These are phyloP conservation scores for Myripristis jacobus DNA, from an alignment of 2,797 vertebrate species.

Conservation along the genomic window DNA sequence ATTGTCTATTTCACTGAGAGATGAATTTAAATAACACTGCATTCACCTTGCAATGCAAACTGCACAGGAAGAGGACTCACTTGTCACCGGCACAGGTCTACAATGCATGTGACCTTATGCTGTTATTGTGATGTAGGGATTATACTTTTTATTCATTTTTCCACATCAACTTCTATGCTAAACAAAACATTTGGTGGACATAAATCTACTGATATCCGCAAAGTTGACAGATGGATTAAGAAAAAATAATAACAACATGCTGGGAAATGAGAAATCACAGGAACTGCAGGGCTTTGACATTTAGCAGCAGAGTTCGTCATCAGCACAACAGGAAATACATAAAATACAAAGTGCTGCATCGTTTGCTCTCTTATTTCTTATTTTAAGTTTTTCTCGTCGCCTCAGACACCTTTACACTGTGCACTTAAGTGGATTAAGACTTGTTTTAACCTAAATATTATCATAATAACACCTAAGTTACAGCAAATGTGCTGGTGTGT, in stretches of 20 bases:
- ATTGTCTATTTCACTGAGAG: neutral
- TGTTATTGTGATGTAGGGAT: neutral
- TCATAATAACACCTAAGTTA: neutral
- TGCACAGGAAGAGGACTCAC: neutral
- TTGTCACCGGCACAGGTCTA: neutral
- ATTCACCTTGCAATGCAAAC: neutral
- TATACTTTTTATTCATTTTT: too few species aligned
- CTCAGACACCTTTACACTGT: neutral
- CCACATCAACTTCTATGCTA: too few species aligned
- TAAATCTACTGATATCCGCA: too few species aligned
- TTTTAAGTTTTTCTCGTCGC: too few species aligned
- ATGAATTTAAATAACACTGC: neutral
- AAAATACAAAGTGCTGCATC: neutral
- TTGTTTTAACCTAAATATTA: neutral
- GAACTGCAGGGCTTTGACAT: neutral
- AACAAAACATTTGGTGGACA: too few species aligned
- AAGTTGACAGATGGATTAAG: too few species aligned
- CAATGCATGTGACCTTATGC: neutral
- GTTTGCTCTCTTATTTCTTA: neutral
- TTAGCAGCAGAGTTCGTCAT: neutral
- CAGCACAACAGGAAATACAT: conserved; percentile 11
- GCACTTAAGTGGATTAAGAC: neutral
- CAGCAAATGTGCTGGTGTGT: neutral
- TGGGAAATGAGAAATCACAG: neutral
- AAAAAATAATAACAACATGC: too few species aligned